Conservation (phyloP, 2,888 invertebrate species). For the Steromphala cineraria region DNA sequence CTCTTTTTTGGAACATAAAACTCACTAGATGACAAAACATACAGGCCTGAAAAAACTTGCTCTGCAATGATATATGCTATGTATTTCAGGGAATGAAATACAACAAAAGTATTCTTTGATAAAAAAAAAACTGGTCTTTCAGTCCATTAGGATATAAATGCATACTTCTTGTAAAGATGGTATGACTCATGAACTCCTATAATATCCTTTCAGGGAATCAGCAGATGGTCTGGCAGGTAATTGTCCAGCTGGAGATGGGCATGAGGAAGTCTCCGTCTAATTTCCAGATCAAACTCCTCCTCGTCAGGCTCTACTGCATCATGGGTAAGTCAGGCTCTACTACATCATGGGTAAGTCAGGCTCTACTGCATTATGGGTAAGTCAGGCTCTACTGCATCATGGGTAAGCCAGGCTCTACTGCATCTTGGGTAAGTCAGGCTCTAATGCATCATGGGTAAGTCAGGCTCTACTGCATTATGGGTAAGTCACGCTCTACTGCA, state of each 20-base stretch:
- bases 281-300: constrained; percentile 90
- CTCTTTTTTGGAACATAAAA: too few relatives aligned
- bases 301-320: constrained; percentile 87
- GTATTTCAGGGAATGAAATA: too few relatives aligned
- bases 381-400: constrained; percentile 47
- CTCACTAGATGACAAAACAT: too few relatives aligned
- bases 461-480: background rate
- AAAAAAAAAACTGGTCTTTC: too few relatives aligned
- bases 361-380: constrained; percentile 41
- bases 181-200: background rate
- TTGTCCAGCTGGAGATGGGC: constrained; percentile 84
- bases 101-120: too few relatives aligned
- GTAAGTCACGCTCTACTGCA: constrained; percentile 59
- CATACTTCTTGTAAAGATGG: background rate
- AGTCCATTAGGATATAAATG: too few relatives aligned
- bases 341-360: background rate
- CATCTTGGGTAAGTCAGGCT: constrained; percentile 58
- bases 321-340: constrained; percentile 78
- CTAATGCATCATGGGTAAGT: background rate
- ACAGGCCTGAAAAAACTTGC: too few relatives aligned
- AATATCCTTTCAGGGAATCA: constrained; percentile 60
- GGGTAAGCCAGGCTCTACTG: background rate
- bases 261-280: constrained; percentile 88
- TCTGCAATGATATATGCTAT: too few relatives aligned
- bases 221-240: constrained; percentile 71